Percentiles rank a stretch among this genome's conserved stretches.
These are phyloP conservation scores for Lottia gigantea DNA, from an alignment of 2,888 invertebrate species.

Conservation along the genomic window DNA sequence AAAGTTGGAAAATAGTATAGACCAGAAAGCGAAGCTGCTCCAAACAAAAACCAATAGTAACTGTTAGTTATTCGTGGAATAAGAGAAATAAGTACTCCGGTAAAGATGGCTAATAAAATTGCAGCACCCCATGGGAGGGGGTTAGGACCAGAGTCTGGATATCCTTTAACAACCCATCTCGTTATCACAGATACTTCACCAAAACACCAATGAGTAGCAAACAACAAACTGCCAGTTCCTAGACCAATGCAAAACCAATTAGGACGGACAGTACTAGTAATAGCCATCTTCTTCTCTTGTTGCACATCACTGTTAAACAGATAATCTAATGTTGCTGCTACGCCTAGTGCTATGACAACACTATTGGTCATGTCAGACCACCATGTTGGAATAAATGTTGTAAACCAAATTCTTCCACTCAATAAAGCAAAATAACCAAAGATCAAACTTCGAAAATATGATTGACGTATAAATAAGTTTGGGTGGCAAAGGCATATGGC, in stretches of 20 bases:
- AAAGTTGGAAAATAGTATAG: slow-evolving; percentile 62
- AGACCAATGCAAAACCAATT: slow-evolving; percentile 54
- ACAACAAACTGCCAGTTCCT: slow-evolving; percentile 65
- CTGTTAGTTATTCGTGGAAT: slow-evolving; percentile 40
- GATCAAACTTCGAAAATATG: slow-evolving; percentile 57
- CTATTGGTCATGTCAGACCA: slow-evolving; percentile 59
- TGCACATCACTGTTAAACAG: slow-evolving; percentile 39
- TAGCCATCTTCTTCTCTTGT: slow-evolving; percentile 1
- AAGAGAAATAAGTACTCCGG: slow-evolving; percentile 50
- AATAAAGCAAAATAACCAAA: slow-evolving; percentile 61
- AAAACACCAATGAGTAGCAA: slow-evolving; percentile 62
- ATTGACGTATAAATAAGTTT: slow-evolving; percentile 49
- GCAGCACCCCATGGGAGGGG: slow-evolving; percentile 64
- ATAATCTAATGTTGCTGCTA: slow-evolving; percentile 53
- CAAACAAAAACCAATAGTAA: slow-evolving; percentile 58
- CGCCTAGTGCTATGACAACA: slow-evolving; percentile 57
- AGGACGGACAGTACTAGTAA: slow-evolving; percentile 25
- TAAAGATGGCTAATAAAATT: slow-evolving; percentile 47
- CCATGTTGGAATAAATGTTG: slow-evolving; percentile 66
- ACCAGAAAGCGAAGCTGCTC: slow-evolving; percentile 40
- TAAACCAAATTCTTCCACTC: slow-evolving; percentile 61
- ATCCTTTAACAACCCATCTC: slow-evolving; percentile 64
- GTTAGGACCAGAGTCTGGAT: slow-evolving; percentile 62
- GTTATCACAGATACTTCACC: slow-evolving; percentile 66
- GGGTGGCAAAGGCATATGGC: slow-evolving; percentile 58